These are phyloP conservation scores for Athripsodes cinereus DNA, from an alignment of 2,888 invertebrate species.

Conservation along the genomic window DNA sequence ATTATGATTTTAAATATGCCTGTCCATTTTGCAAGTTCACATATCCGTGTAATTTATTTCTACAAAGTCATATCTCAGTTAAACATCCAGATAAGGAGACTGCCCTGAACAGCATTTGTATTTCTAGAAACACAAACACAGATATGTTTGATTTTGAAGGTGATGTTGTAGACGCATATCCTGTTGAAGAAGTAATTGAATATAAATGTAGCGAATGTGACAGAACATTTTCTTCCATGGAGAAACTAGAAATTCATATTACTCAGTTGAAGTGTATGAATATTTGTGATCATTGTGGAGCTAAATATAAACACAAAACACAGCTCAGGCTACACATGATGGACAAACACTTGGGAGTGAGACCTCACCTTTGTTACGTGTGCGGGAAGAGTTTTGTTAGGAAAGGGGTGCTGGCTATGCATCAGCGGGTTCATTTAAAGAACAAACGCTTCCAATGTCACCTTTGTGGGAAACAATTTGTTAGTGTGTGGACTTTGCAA, in stretches of 20 bases:
- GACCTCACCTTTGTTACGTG: neutral
- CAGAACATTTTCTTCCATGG: neutral
- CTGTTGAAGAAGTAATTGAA: neutral
- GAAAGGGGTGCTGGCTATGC: neutral
- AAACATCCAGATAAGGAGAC: no score
- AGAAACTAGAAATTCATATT: neutral
- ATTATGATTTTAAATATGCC: neutral
- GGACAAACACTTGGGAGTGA: neutral
- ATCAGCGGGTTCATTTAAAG: neutral
- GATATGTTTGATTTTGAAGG: neutral
- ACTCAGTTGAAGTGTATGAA: neutral
- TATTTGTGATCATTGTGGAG: neutral
- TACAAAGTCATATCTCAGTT: no score
- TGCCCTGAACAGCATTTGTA: neutral
- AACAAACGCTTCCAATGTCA: neutral
- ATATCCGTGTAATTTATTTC: neutral
- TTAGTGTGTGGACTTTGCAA: neutral
- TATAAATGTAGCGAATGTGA: neutral
- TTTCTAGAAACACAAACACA: neutral
- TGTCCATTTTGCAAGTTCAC: neutral
- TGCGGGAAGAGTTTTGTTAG: neutral
- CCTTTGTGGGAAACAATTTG: neutral
- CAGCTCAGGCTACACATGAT: neutral
- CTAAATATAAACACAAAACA: neutral
- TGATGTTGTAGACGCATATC: neutral